phyloP scores from a whole-genome alignment of 2,113 vertebrate species.

The Reinhardtius hippoglossoides region DNA sequence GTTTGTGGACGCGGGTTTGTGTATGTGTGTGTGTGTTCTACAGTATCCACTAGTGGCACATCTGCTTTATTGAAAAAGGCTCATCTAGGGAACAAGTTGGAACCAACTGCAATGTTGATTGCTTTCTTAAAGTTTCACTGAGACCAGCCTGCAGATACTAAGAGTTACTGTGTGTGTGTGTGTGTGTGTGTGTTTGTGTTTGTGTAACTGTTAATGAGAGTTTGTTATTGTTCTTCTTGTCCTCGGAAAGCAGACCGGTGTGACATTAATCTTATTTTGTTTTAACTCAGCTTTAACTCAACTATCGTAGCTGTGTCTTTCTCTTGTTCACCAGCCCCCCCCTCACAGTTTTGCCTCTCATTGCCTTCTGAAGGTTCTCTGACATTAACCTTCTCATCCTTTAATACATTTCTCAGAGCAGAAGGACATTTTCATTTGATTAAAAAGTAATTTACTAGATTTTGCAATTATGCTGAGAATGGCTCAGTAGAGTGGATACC shows the following conservation, averaged over 20 bases:
- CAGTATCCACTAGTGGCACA: conserved; percentile 24
- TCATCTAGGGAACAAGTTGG: conserved; percentile 13
- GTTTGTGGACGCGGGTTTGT: neutral
- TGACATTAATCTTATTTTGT: conserved; percentile 30
- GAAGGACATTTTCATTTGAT: neutral
- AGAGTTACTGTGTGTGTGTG: neutral
- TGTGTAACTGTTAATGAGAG: neutral
- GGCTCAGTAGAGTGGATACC: too few species aligned
- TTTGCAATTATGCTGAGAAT: too few species aligned
- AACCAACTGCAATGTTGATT: conserved; percentile 22
- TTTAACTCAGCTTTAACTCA: conserved; percentile 11
- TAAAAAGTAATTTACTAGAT: neutral
- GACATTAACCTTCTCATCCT: neutral
- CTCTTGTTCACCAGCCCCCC: neutral
- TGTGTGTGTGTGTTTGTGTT: conserved; percentile 10
- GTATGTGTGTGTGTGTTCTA: neutral
- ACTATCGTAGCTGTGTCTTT: neutral
- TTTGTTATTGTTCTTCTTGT: conserved; percentile 16
- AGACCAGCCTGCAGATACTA: conserved; percentile 24
- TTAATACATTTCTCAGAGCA: neutral
- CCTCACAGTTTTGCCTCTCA: neutral
- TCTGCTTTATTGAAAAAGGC: conserved; percentile 31
- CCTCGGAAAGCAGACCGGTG: conserved; percentile 30
- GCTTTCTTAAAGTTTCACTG: conserved; percentile 32
- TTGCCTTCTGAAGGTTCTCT: neutral